phyloP scores from a whole-genome alignment of 2,888 invertebrate genomes.

The Agonopterix subpropinquella region DNA sequence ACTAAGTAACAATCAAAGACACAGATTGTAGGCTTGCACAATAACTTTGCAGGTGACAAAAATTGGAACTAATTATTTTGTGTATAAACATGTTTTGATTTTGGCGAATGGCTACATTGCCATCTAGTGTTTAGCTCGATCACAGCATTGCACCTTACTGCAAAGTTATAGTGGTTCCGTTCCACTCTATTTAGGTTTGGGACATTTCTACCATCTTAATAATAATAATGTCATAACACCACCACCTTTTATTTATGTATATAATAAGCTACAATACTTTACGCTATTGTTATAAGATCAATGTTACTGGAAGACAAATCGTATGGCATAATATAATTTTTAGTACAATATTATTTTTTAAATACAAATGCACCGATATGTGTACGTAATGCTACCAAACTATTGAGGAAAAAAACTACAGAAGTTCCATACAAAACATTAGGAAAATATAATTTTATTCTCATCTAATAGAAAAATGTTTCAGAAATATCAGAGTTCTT shows the following conservation, averaged over 20 bases:
- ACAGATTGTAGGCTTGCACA: background rate
- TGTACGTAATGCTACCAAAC: slow-evolving; percentile 62
- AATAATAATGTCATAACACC: slow-evolving; percentile 33
- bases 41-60: too few relatives aligned
- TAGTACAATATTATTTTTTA: slow-evolving; percentile 46
- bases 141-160: too few relatives aligned
- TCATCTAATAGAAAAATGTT: slow-evolving; percentile 53
- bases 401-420: slow-evolving; percentile 60
- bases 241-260: slow-evolving; percentile 59
- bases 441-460: slow-evolving; percentile 65
- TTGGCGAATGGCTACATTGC: too few relatives aligned
- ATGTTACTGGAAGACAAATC: slow-evolving; percentile 76
- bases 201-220: slow-evolving; percentile 4
- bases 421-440: slow-evolving; percentile 64
- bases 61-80: too few relatives aligned
- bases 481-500: slow-evolving; percentile 51
- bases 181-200: background rate
- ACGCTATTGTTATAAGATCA: slow-evolving; percentile 72
- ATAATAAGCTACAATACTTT: slow-evolving; percentile 72
- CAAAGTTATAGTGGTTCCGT: too few relatives aligned
- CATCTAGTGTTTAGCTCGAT: too few relatives aligned
- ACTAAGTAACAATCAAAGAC: slow-evolving; percentile 1
- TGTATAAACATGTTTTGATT: too few relatives aligned
- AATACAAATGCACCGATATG: slow-evolving; percentile 69
- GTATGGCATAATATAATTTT: slow-evolving; percentile 72